Conservation (phyloP, 2,888 invertebrate species). For the Perizoma affinitatum region DNA sequence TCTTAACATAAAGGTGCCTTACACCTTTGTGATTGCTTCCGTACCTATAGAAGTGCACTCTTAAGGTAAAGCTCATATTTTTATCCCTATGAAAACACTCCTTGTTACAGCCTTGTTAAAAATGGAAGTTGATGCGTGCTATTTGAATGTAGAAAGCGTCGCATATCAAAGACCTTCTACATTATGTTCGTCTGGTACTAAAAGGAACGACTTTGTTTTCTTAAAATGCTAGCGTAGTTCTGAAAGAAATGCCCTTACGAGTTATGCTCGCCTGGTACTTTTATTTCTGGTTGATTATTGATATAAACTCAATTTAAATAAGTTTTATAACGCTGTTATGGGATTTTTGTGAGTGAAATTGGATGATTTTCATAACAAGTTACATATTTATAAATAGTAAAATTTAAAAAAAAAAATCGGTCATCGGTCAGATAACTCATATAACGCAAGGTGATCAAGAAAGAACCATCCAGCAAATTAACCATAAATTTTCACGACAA, state of each 20-base stretch:
- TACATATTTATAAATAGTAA: no score
- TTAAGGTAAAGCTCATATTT: slow-evolving; percentile 8
- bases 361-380: no score
- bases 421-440: no score
- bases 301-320: no score
- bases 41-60: not conserved
- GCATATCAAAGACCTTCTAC: slow-evolving; percentile 21
- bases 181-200: slow-evolving; percentile 13
- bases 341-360: no score
- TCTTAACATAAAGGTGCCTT: no score
- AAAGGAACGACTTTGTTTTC: slow-evolving; percentile 5
- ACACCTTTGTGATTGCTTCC: not conserved
- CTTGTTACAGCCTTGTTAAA: slow-evolving; percentile 38
- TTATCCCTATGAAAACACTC: slow-evolving; percentile 19
- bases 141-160: slow-evolving; percentile 24
- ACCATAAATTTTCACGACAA: no score
- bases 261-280: slow-evolving; percentile 20
- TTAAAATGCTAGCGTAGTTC: not conserved
- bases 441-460: no score
- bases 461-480: no score
- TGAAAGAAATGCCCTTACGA: slow-evolving; percentile 1
- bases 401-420: no score
- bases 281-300: not conserved
- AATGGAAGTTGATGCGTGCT: slow-evolving; percentile 38
- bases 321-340: no score